These are phyloP conservation scores for Vanessa cardui DNA, from an alignment of 2,888 invertebrate genomes.

Conservation along the genomic window DNA sequence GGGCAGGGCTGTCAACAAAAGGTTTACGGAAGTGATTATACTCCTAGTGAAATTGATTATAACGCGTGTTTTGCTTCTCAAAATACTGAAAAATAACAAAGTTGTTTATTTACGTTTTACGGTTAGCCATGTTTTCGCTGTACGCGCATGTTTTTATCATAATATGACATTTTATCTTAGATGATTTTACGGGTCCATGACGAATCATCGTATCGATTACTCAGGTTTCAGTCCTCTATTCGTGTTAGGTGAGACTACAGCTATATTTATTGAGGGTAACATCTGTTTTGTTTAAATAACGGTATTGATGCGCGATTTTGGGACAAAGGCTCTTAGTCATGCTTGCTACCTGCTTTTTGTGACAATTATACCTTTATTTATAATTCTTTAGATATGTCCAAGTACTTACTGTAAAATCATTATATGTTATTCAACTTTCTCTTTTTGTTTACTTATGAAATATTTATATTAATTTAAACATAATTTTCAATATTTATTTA, in stretches of 20 bases:
- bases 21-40: constrained; percentile 75
- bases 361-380: constrained; percentile 36
- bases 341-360: constrained; percentile 69
- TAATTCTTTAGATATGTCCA: constrained; percentile 9
- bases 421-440: background rate
- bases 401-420: constrained; percentile 3
- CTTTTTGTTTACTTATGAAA: background rate
- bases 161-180: constrained; percentile 56
- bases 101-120: constrained; percentile 43
- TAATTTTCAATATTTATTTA: too few relatives aligned
- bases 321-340: constrained; percentile 77
- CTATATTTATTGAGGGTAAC: constrained; percentile 64
- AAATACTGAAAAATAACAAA: constrained; percentile 15
- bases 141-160: constrained; percentile 50
- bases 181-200: constrained; percentile 57
- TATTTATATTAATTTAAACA: background rate
- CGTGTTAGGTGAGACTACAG: constrained; percentile 59
- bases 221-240: constrained; percentile 54
- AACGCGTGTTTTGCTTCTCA: constrained; percentile 30
- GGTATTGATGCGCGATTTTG: constrained; percentile 73
- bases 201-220: constrained; percentile 71
- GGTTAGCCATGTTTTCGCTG: constrained; percentile 24
- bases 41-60: constrained; percentile 45
- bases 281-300: constrained; percentile 75
- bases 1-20: constrained; percentile 82